Evolutionary conservation across 2,113 vertebrate species (phyloP).

Genomic region (Microtus richardsoni): DNA sequence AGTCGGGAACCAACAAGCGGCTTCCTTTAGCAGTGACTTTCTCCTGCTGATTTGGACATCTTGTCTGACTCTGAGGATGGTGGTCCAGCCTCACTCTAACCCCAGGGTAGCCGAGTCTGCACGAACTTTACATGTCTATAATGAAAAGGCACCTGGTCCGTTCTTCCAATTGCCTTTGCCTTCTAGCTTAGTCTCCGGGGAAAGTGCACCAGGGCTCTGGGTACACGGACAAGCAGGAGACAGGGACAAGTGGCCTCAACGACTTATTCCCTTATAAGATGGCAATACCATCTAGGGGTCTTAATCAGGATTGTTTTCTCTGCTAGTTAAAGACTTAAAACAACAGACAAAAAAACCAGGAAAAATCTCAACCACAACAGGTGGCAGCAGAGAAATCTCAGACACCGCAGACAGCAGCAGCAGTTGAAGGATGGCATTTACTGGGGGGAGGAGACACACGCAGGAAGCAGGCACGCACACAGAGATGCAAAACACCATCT

Average conservation of each 20-base stretch:
- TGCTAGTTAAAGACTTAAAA: neutral
- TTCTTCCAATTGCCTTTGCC: fast-evolving
- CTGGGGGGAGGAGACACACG: neutral
- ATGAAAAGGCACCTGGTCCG: fast-evolving
- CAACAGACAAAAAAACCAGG: neutral
- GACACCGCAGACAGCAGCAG: neutral
- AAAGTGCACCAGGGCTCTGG: neutral
- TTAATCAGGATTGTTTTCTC: neutral
- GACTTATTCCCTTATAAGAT: neutral
- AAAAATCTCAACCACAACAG: neutral
- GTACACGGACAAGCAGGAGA: neutral
- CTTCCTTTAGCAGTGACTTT: too few relatives aligned
- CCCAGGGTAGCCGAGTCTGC: neutral
- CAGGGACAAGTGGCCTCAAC: neutral
- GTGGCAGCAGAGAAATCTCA: neutral
- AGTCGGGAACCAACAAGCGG: too few relatives aligned
- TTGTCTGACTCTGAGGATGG: neutral
- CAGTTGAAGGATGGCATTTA: neutral
- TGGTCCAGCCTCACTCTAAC: neutral
- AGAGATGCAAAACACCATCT: neutral
- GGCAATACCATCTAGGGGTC: too few relatives aligned
- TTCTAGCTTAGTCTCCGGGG: neutral
- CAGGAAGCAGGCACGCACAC: neutral
- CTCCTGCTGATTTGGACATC: fast-evolving
- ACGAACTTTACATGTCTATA: fast-evolving